phyloP scores from a whole-genome alignment of 2,113 vertebrate species.

The Anarhynchus alexandrinus region DNA sequence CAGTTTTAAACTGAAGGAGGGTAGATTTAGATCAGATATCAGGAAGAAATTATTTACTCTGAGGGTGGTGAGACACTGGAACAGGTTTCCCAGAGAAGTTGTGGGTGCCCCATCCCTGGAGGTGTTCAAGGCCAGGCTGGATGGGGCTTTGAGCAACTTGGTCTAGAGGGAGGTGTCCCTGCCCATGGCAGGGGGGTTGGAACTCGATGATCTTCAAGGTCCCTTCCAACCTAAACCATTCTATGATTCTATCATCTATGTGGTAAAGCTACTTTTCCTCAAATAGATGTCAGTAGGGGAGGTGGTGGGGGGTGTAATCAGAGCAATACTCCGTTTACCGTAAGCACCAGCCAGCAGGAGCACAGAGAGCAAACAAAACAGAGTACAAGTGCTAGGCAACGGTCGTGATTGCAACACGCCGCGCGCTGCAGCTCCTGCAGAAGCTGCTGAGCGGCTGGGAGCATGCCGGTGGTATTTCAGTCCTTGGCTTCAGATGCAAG shows the following conservation, averaged over 20 bases:
- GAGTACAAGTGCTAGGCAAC: neutral
- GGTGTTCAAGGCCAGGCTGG: neutral
- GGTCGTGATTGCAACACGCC: rapidly evolving
- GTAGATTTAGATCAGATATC: neutral
- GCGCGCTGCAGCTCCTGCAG: neutral
- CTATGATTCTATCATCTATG: neutral
- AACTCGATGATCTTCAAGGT: neutral
- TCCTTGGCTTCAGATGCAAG: neutral
- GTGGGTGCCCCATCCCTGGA: neutral
- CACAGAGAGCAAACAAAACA: neutral
- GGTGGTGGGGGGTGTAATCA: neutral
- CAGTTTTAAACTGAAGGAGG: neutral
- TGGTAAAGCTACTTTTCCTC: neutral
- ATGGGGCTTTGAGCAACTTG: neutral
- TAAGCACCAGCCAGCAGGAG: neutral
- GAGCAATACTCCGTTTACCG: neutral
- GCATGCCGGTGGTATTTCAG: neutral
- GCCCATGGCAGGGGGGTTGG: neutral
- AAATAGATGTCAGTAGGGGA: neutral
- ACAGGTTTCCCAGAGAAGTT: neutral
- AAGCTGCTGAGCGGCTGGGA: neutral
- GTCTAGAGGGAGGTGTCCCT: neutral
- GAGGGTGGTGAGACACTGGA: neutral
- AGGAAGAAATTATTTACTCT: neutral
- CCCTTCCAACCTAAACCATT: neutral